phyloP scores from a whole-genome alignment of 2,888 invertebrate species.

The Archips xylosteana region DNA sequence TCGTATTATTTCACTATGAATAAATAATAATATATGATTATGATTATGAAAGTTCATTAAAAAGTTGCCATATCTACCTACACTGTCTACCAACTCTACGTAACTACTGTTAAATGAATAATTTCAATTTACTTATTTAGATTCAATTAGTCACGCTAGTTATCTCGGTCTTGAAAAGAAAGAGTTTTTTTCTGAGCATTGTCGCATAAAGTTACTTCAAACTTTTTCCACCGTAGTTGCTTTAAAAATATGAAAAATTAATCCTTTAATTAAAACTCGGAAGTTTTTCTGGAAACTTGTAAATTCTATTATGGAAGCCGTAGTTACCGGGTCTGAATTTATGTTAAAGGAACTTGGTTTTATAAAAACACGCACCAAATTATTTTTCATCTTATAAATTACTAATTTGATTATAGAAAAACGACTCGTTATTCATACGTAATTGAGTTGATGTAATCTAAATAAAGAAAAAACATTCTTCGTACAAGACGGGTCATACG shows the following conservation, averaged over 20 bases:
- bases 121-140: neutral
- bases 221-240: conserved; percentile 5
- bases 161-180: neutral
- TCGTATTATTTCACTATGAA: too few species aligned
- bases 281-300: conserved; percentile 4
- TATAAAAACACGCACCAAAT: neutral
- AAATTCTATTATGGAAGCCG: conserved; percentile 1
- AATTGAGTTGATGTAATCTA: too few species aligned
- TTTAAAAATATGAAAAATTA: conserved; percentile 9
- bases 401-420: too few species aligned
- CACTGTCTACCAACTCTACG: too few species aligned
- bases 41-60: too few species aligned
- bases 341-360: neutral
- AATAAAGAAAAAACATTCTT: too few species aligned
- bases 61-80: too few species aligned
- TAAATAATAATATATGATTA: too few species aligned
- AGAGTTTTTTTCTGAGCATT: neutral
- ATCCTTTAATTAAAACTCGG: conserved; percentile 2
- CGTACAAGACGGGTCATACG: too few species aligned
- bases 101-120: too few species aligned
- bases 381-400: too few species aligned
- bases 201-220: neutral
- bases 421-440: too few species aligned
- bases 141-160: neutral
- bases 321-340: neutral